These are phyloP conservation scores for Pogonocichla stellata DNA, from an alignment of 2,113 vertebrate species.

Conservation along the genomic window DNA sequence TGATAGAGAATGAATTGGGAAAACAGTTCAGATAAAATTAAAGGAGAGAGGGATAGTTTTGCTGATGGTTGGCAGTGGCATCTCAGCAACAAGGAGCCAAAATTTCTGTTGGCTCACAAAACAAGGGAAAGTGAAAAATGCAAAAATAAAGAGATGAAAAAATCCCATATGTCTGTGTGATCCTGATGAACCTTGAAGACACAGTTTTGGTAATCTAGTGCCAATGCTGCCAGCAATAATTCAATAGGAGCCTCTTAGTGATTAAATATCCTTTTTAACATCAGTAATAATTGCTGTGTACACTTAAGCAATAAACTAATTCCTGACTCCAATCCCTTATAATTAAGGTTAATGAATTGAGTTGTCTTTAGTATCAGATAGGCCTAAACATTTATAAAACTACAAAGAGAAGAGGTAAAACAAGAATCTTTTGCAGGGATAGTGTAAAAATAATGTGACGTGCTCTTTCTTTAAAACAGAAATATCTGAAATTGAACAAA, in stretches of 20 bases:
- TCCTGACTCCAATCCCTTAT: constrained; percentile 16
- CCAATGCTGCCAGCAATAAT: neutral
- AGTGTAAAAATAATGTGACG: neutral
- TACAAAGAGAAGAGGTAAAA: neutral
- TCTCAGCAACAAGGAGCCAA: neutral
- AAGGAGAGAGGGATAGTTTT: neutral
- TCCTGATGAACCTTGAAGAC: constrained; percentile 13
- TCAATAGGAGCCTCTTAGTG: neutral
- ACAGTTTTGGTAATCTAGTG: constrained; percentile 3
- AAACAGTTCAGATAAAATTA: neutral
- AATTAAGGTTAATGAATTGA: constrained; percentile 50
- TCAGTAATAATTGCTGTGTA: constrained; percentile 38
- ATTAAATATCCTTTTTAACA: constrained; percentile 40
- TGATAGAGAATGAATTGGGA: neutral
- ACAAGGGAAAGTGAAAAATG: neutral
- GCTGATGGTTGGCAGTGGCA: neutral
- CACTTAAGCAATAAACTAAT: constrained; percentile 51
- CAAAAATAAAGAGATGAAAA: neutral
- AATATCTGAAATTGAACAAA: neutral
- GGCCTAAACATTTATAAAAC: constrained; percentile 25
- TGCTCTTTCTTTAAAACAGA: neutral
- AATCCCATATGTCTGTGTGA: neutral
- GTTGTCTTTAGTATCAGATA: constrained; percentile 14
- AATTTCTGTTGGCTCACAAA: neutral
- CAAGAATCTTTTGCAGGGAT: neutral